Conservation (phyloP, 1,140 invertebrate genomes). For the Neodiprion fabricii region DNA sequence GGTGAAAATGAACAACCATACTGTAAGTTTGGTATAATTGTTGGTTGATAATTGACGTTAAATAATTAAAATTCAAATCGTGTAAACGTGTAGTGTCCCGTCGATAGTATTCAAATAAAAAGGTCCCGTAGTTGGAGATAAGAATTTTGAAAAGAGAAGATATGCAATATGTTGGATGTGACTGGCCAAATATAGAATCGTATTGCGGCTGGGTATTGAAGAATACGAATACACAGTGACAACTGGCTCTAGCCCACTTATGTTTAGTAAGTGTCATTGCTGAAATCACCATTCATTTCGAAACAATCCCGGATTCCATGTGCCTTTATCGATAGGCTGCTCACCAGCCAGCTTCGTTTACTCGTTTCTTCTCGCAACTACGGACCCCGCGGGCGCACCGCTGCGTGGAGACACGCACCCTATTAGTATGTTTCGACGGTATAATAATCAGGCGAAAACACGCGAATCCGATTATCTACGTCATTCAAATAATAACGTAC, state of each 20-base stretch:
- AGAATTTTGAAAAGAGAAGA: slow-evolving; percentile 42
- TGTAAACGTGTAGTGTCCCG: no score
- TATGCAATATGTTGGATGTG: slow-evolving; percentile 58
- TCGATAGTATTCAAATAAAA: not conserved
- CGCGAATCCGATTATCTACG: slow-evolving; percentile 16
- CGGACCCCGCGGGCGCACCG: slow-evolving; percentile 37
- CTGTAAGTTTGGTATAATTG: no score
- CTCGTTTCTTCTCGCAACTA: slow-evolving; percentile 39
- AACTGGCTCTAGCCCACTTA: slow-evolving; percentile 43
- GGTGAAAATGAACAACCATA: no score
- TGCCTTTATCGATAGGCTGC: slow-evolving; percentile 46
- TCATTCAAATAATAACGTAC: slow-evolving; percentile 34
- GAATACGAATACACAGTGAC: slow-evolving; percentile 42
- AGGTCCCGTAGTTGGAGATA: not conserved
- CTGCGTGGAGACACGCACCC: slow-evolving; percentile 32
- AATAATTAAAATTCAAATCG: no score
- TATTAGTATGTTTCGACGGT: slow-evolving; percentile 25
- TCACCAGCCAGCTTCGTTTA: slow-evolving; percentile 40
- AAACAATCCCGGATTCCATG: slow-evolving; percentile 61
- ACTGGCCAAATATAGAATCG: slow-evolving; percentile 61
- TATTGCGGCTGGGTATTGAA: slow-evolving; percentile 48
- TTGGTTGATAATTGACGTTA: no score
- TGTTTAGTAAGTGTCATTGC: slow-evolving; percentile 42
- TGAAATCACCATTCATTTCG: slow-evolving; percentile 48
- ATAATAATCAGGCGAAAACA: slow-evolving; percentile 17